Evolutionary conservation across 2,888 invertebrate genomes (phyloP), one percentile per base, ranked within the genome.

Genomic region (Eudasyphora cyanicolor): DNA sequence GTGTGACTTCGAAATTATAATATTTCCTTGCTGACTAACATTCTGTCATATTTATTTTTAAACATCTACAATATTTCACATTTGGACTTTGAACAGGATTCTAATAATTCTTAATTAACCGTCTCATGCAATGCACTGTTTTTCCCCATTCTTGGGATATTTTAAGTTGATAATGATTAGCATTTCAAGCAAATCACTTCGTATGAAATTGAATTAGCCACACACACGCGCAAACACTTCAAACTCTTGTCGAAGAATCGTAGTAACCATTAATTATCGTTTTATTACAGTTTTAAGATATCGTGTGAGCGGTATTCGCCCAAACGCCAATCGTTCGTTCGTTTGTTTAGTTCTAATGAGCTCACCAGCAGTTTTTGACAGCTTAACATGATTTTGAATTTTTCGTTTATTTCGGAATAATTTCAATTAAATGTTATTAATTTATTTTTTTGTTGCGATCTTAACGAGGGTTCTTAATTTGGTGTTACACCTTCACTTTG

Each of bases 281-380:
- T 60, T 27, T 19, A 42, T 35, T 38, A 42, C 45, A 42, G n/a
- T n/a, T n/a, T n/a, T n/a, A n/a, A n/a, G 8, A 67, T 54, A 7
- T 49, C 10, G 29, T 27, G 29, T 79, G n/a, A 12, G 14, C n/a
- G 29, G 29, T 32, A 0, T 24, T 14, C 54, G 21, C 21, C 21
- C 21, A 54, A 21, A 21, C 21, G 10, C 10, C 21, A 19, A 3
- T 54, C 7, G 24, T 54, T 60, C 27, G 12, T 27, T 29, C 29
- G 29, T 29, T 57, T 29, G 38, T 42, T 57, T 49, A 42, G 49
- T 57, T 12, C 38, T 60, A 54, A 60, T 73, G 78, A 81, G 78
- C 77, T 78, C 62, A 85, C 87, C 85, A 76, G 64, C 4, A 84
- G 24, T 3, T 42, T 69, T 67, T 85, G 86, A 84, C 83, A 85